Evolutionary conservation across 2,888 invertebrate species (phyloP).

Genomic region (Dioctria rufipes): DNA sequence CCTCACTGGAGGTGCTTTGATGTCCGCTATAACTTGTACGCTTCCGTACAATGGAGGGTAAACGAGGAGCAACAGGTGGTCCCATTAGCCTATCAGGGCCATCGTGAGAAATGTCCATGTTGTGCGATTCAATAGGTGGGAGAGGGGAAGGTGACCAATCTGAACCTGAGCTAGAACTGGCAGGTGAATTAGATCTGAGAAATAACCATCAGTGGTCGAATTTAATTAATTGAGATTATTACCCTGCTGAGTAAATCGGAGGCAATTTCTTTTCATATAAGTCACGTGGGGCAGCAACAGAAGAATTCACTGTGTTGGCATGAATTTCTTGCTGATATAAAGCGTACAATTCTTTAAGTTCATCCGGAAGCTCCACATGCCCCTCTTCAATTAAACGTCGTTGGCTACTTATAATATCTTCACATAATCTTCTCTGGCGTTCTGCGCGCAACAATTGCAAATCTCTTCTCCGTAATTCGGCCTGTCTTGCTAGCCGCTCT

Average conservation of each 20-base stretch:
- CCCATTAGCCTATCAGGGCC: slow-evolving; percentile 68
- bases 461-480: slow-evolving; percentile 88
- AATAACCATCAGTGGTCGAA: neutral
- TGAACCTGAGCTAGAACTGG: slow-evolving; percentile 70
- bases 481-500: slow-evolving; percentile 86
- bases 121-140: slow-evolving; percentile 52
- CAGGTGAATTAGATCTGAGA: slow-evolving; percentile 69
- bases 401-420: slow-evolving; percentile 93
- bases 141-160: slow-evolving; percentile 69
- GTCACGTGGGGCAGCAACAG: slow-evolving; percentile 65
- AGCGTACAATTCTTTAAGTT: slow-evolving; percentile 84
- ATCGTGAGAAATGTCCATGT: slow-evolving; percentile 55
- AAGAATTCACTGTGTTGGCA: slow-evolving; percentile 81
- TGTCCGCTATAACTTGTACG: slow-evolving; percentile 59
- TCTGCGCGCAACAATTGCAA: slow-evolving; percentile 86
- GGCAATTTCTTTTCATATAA: slow-evolving; percentile 70
- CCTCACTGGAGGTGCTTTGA: slow-evolving; percentile 60
- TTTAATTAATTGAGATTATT: slow-evolving; percentile 55
- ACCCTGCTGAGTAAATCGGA: slow-evolving; percentile 71
- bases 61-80: slow-evolving; percentile 68
- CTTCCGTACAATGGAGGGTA: slow-evolving; percentile 64
- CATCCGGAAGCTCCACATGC: slow-evolving; percentile 80
- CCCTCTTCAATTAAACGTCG: slow-evolving; percentile 87
- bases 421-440: slow-evolving; percentile 87
- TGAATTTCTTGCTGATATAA: slow-evolving; percentile 91